A percentile compares a stretch with the other conserved stretches of the same genome.
Evolutionary conservation across 2,113 vertebrate species (phyloP).

Genomic region (Ammospiza caudacuta): DNA sequence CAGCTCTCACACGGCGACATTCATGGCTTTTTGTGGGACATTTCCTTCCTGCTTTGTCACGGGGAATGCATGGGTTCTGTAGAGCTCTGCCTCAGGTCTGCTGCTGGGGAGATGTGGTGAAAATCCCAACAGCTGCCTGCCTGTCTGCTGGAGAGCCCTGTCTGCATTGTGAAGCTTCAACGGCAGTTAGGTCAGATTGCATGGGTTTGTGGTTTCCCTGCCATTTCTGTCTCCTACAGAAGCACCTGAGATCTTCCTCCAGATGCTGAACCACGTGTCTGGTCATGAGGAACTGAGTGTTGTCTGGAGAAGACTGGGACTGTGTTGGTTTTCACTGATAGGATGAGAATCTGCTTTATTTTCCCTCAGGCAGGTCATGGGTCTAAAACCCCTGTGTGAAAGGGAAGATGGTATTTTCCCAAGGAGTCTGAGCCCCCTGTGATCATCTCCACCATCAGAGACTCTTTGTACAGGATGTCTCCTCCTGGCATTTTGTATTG

Average conservation of each 20-base stretch:
- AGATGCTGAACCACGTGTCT: not conserved
- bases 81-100: not conserved
- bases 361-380: slow-evolving; percentile 3
- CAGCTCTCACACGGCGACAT: not conserved
- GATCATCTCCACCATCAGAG: not conserved
- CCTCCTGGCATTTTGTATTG: not conserved
- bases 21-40: not conserved
- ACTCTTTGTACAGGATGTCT: not conserved
- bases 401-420: not conserved
- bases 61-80: not conserved
- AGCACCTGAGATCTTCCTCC: not conserved
- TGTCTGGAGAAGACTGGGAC: not conserved
- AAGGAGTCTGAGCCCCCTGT: not conserved
- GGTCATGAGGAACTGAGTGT: not conserved
- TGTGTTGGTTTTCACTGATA: not conserved
- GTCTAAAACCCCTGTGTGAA: not conserved
- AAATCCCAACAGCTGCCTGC: not conserved
- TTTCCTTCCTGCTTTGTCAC: not conserved
- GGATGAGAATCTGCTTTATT: not conserved
- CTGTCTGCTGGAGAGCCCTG: not conserved
- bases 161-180: not conserved
- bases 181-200: not conserved
- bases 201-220: not conserved
- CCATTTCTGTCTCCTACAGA: not conserved
- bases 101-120: not conserved